Conservation (phyloP, 2,888 invertebrate species). For the Horisme vitalbata region DNA sequence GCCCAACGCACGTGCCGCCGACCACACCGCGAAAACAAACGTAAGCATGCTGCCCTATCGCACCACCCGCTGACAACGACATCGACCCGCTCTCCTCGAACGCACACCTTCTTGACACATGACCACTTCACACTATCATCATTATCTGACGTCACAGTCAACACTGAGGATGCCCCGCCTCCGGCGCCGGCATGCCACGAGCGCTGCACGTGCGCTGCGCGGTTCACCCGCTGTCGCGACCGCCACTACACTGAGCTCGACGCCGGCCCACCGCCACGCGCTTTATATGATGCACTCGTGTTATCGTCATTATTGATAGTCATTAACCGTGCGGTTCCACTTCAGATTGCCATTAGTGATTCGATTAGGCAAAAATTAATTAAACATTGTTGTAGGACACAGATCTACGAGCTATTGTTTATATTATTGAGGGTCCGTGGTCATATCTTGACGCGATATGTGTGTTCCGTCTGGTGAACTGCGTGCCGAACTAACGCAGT, state of each 20-base stretch:
- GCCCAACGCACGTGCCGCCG: conserved; percentile 83
- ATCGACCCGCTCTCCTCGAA: conserved; percentile 56
- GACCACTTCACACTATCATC: conserved; percentile 50
- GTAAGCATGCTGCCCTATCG: conserved; percentile 81
- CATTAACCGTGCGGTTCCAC: conserved; percentile 49
- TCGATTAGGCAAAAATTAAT: conserved; percentile 41
- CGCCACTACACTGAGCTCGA: conserved; percentile 62
- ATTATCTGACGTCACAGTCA: conserved; percentile 42
- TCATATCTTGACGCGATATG: conserved; percentile 5
- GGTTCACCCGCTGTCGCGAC: conserved; percentile 66
- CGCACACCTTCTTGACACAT: conserved; percentile 57
- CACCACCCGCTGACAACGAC: conserved; percentile 53
- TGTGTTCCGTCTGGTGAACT: conserved; percentile 10
- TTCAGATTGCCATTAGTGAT: conserved; percentile 40
- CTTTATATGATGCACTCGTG: conserved; percentile 56
- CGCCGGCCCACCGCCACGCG: conserved; percentile 51
- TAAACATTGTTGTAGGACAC: conserved; percentile 34
- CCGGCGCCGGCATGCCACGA: conserved; percentile 53
- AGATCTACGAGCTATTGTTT: conserved; percentile 37
- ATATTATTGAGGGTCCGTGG: conserved; percentile 10
- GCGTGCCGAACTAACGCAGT: conserved; percentile 12
- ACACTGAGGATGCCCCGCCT: conserved; percentile 37
- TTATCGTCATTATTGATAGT: conserved; percentile 71
- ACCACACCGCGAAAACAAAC: conserved; percentile 85
- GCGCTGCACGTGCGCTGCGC: conserved; percentile 47